phyloP scores from a whole-genome alignment of 2,797 vertebrate species.

The Graptemys geographica region DNA sequence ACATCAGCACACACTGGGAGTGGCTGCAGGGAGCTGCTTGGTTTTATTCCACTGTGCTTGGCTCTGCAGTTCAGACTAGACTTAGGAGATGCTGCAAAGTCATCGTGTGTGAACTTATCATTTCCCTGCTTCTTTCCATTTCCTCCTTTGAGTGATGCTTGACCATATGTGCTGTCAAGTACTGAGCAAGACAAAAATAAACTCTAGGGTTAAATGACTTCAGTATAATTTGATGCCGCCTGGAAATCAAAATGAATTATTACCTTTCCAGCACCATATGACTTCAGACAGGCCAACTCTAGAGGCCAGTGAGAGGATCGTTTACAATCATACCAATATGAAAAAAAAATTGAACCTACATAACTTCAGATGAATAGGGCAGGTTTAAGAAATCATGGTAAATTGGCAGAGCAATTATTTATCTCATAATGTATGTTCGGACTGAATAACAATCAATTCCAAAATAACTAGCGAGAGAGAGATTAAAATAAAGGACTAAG shows the following conservation, averaged over 20 bases:
- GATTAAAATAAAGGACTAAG: slow-evolving; percentile 11
- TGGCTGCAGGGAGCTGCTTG: slow-evolving; percentile 57
- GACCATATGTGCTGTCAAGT: background rate
- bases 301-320: background rate
- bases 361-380: slow-evolving; percentile 4
- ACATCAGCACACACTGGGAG: slow-evolving; percentile 48
- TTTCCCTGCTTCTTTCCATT: background rate
- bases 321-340: background rate
- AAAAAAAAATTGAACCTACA: background rate
- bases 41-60: slow-evolving; percentile 34
- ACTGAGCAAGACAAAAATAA: background rate
- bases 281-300: slow-evolving; percentile 14
- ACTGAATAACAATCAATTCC: slow-evolving; percentile 11
- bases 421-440: background rate
- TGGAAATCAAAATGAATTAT: slow-evolving; percentile 42
- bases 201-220: slow-evolving; percentile 29
- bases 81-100: slow-evolving; percentile 44
- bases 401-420: slow-evolving; percentile 7
- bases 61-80: slow-evolving; percentile 30
- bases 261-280: background rate
- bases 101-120: slow-evolving; percentile 27
- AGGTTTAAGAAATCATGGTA: background rate
- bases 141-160: background rate
- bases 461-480: slow-evolving; percentile 43
- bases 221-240: slow-evolving; percentile 30